Percentiles rank a stretch among this genome's conserved stretches.
These are phyloP conservation scores for Drosophila villosipedis DNA, from an alignment of 2,888 invertebrate species.

Conservation along the genomic window DNA sequence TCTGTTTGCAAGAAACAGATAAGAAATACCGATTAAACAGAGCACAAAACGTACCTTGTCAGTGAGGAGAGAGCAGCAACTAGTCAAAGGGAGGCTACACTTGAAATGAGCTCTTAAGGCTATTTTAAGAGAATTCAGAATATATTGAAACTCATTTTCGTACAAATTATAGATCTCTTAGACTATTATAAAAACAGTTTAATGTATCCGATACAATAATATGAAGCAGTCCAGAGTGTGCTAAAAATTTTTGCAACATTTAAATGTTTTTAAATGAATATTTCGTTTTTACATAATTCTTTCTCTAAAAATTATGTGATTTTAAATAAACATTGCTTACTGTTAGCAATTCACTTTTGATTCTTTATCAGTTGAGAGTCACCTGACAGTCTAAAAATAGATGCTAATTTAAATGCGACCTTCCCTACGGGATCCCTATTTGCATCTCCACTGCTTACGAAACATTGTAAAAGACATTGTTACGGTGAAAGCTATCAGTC, in stretches of 20 bases:
- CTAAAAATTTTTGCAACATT: neutral
- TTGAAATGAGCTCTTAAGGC: neutral
- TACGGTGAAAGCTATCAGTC: constrained; percentile 35
- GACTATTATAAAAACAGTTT: neutral
- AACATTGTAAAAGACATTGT: constrained; percentile 34
- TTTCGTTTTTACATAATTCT: neutral
- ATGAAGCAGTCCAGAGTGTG: neutral
- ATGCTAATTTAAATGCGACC: constrained; percentile 45
- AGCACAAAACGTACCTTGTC: neutral
- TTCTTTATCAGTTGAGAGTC: constrained; percentile 14
- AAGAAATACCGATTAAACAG: neutral
- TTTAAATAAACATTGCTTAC: neutral
- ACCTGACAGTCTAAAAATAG: constrained; percentile 30
- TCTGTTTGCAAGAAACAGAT: neutral
- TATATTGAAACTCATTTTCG: neutral
- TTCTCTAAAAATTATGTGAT: neutral
- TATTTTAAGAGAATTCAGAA: neutral
- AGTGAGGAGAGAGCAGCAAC: neutral
- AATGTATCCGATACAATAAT: neutral
- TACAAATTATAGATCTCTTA: neutral
- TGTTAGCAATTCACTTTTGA: neutral
- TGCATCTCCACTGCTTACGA: constrained; percentile 17
- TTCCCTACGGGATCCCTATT: constrained; percentile 10
- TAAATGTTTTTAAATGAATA: neutral
- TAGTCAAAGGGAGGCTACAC: neutral